Evolutionary conservation across 2,113 vertebrate species (phyloP).

Genomic region (Opisthocomus hoazin): DNA sequence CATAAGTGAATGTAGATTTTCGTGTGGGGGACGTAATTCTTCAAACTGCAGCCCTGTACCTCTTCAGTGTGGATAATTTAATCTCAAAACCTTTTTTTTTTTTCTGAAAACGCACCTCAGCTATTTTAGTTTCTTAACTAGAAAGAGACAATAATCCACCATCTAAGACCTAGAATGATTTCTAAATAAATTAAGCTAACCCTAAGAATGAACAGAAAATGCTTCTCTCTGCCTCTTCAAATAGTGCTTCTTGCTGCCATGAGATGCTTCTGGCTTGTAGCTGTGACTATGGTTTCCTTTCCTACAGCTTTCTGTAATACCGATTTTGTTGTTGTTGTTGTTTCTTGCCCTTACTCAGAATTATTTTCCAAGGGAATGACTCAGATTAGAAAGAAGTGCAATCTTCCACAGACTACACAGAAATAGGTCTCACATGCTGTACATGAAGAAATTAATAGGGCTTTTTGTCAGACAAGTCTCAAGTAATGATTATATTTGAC

Average conservation of each 20-base stretch:
- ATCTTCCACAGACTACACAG: not conserved
- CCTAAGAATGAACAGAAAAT: not conserved
- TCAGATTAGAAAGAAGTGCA: not conserved
- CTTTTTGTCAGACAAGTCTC: not conserved
- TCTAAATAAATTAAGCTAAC: not conserved
- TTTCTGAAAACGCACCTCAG: not conserved
- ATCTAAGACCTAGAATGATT: not conserved
- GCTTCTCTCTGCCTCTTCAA: not conserved
- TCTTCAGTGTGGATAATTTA: not conserved
- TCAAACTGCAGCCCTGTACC: not conserved
- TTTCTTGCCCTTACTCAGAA: not conserved
- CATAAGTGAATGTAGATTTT: not conserved
- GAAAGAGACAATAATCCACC: not conserved
- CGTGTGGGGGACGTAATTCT: not conserved
- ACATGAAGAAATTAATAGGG: not conserved
- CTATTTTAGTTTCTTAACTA: not conserved
- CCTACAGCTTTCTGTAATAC: not conserved
- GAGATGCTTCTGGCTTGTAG: not conserved
- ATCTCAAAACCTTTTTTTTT: not conserved
- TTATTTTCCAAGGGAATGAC: not conserved
- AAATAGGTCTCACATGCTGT: not conserved
- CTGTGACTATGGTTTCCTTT: not conserved
- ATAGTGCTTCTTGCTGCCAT: not conserved
- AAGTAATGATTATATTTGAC: not conserved
- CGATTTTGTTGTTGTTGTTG: too few relatives aligned